Evolutionary conservation across 1,140 invertebrate genomes (phyloP), one percentile per base, ranked within the genome.

Genomic region (Bombus turneri): DNA sequence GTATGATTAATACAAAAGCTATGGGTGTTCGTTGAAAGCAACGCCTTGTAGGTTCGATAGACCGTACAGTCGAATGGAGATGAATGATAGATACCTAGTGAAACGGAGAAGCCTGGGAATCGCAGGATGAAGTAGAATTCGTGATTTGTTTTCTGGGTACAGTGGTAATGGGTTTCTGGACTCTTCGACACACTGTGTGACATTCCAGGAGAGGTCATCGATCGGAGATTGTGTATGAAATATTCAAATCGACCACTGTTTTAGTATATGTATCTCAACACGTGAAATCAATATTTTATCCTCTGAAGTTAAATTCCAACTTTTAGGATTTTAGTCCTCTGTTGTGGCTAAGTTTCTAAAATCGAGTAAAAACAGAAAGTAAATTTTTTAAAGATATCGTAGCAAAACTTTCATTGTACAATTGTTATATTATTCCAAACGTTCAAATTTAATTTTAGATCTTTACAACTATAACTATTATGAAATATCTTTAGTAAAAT

Each of bases 91-190:
- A 2, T 37, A 28, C 9, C 9, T 22, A 10, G 57, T 72, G 85
- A 84, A 80, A 85, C 37, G 43, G 62, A 88, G 83, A 86, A 78
- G 73, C 64, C 66, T 82, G 83, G 73, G 64, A 71, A 13, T 22
- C 8, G 57, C 8, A 34, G 59, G n/a, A 34, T 37, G 39, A 9
- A 15, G 6, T 41, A 31, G 25, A 39, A 73, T 74, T 74, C 72
- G 72, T 12, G 62, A 31, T 79, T 43, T 10, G 18, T 78, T 47
- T 75, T 31, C 34, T 43, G n/a, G 12, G 5, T 9, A n/a, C 3
- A 25, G 28, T 53, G n/a, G n/a, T 8, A 3, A 1, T 8, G n/a
- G 28, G 4, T 66, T 66, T 69, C 10, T 34, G 18, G 10, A 9
- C 15, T 28, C 37, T 12, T 13, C 8, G 22, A 25, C 25, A 41